These are phyloP conservation scores for Eupelmus urozonus DNA, from an alignment of 2,888 invertebrate genomes.

Conservation along the genomic window DNA sequence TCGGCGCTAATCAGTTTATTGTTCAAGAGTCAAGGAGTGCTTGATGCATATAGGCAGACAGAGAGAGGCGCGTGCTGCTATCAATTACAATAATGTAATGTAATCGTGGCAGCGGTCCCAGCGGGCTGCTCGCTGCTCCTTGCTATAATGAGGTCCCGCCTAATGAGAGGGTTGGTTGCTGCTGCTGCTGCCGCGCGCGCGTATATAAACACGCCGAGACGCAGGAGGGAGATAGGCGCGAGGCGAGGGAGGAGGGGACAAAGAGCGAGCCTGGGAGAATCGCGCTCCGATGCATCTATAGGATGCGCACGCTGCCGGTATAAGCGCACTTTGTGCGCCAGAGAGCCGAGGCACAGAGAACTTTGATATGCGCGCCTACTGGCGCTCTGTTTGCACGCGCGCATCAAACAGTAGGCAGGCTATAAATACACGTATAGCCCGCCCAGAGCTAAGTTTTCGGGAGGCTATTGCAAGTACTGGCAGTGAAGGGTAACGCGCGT, in stretches of 20 bases:
- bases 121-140: conserved; percentile 60
- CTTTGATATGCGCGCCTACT: too few species aligned
- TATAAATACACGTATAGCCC: too few species aligned
- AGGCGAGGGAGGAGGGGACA: not conserved
- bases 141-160: conserved; percentile 68
- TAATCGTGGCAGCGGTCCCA: conserved; percentile 66
- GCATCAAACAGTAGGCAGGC: too few species aligned
- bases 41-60: too few species aligned
- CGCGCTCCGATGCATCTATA: not conserved
- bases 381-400: too few species aligned
- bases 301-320: too few species aligned
- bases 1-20: conserved; percentile 73
- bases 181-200: not conserved
- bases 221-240: not conserved
- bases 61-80: conserved; percentile 61
- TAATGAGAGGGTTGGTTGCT: conserved; percentile 68
- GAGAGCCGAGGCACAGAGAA: too few species aligned
- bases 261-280: not conserved
- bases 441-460: too few species aligned
- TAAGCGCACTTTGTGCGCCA: too few species aligned
- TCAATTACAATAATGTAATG: conserved; percentile 75
- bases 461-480: too few species aligned
- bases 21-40: conserved; percentile 67
- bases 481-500: too few species aligned
- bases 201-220: not conserved